Conservation (phyloP, 2,113 vertebrate genomes). For the Pluvianellus socialis region DNA sequence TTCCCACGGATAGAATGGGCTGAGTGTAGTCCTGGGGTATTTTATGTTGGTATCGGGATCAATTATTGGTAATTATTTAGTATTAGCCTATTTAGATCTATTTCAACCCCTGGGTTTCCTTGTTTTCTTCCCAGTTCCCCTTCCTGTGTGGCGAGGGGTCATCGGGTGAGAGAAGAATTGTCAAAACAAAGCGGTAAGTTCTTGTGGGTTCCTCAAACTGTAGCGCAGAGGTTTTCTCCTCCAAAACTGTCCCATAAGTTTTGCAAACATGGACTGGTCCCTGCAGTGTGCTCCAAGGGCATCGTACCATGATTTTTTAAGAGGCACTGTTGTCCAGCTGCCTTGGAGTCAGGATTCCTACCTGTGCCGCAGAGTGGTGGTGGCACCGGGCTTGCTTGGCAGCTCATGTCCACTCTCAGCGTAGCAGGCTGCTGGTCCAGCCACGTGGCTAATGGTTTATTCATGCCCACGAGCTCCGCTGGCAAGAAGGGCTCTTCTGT, state of each 20-base stretch:
- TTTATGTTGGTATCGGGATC: not conserved
- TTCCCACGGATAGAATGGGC: not conserved
- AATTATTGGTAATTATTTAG: not conserved
- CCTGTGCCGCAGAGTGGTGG: rapidly evolving
- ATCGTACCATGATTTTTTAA: not conserved
- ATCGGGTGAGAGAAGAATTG: not conserved
- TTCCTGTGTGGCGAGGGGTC: not conserved
- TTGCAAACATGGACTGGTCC: not conserved
- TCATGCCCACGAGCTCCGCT: not conserved
- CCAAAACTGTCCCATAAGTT: not conserved
- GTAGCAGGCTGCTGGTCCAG: not conserved
- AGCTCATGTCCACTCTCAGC: not conserved
- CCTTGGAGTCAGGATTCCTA: not conserved
- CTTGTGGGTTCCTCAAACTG: not conserved
- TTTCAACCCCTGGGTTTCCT: not conserved
- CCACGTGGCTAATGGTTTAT: not conserved
- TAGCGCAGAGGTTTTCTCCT: not conserved
- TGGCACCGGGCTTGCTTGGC: not conserved
- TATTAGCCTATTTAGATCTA: not conserved
- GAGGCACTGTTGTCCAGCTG: not conserved
- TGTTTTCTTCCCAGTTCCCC: not conserved
- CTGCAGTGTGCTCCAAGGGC: not conserved
- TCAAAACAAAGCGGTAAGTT: not conserved
- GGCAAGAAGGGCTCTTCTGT: not conserved
- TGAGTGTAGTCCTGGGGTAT: not conserved